These are phyloP conservation scores for Axis porcinus DNA, from an alignment of 2,113 vertebrate species.

Conservation along the genomic window DNA sequence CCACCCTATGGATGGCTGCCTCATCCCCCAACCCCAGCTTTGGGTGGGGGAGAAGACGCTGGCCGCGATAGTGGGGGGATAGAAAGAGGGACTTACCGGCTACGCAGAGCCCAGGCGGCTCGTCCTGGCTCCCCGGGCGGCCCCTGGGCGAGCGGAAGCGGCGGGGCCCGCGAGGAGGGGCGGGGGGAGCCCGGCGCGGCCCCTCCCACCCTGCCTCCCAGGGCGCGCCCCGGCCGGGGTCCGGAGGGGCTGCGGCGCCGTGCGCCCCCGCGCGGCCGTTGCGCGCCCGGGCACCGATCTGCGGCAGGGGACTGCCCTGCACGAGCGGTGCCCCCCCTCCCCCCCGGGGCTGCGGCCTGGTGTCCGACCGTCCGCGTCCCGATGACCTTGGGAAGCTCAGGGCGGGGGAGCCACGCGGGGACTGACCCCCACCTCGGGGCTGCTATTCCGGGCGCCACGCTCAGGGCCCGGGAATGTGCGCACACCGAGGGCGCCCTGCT, in stretches of 20 bases:
- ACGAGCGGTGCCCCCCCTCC: fast-evolving
- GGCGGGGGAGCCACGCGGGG: neutral
- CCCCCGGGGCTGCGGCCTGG: neutral
- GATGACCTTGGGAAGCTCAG: conserved; percentile 35
- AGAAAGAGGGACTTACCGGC: conserved; percentile 57
- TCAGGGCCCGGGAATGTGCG: conserved; percentile 58
- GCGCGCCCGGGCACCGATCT: neutral
- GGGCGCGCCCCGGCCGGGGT: conserved; percentile 38
- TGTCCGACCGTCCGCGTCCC: neutral
- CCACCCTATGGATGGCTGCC: neutral
- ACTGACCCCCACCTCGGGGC: neutral
- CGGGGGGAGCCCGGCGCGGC: neutral
- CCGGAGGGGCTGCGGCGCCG: neutral
- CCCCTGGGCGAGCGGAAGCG: conserved; percentile 39
- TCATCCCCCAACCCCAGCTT: neutral
- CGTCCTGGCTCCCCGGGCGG: neutral
- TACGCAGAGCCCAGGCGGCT: neutral
- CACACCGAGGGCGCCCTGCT: neutral
- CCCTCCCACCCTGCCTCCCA: conserved; percentile 33
- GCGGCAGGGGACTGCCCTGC: neutral
- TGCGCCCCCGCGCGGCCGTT: conserved; percentile 55
- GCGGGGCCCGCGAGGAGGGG: conserved; percentile 29
- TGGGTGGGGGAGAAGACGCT: neutral
- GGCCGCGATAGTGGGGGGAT: neutral
- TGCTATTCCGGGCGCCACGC: conserved; percentile 56